phyloP scores from a whole-genome alignment of 2,888 invertebrate species.

The Iselma pallidipennis region DNA sequence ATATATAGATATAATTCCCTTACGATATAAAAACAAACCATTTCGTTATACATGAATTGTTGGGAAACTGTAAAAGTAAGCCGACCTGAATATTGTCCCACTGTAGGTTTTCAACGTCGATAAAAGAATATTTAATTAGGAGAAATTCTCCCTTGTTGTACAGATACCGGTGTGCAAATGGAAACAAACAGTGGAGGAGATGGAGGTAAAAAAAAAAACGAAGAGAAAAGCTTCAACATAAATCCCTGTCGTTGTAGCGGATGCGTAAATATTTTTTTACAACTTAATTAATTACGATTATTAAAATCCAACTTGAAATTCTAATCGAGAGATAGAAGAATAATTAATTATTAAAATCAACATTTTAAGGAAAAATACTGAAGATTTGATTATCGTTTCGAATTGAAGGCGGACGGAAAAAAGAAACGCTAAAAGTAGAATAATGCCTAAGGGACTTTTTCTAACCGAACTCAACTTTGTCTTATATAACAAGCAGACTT shows the following conservation, averaged over 20 bases:
- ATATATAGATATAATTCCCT: neutral
- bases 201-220: neutral
- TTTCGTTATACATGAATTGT: no score
- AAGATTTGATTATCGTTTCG: neutral
- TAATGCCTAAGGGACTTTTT: neutral
- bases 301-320: neutral
- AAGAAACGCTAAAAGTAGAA: neutral
- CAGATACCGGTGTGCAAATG: neutral
- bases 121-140: neutral
- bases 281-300: neutral
- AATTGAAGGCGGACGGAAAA: slow-evolving; percentile 9
- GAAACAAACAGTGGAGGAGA: neutral
- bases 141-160: neutral
- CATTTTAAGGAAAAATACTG: neutral
- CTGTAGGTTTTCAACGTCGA: neutral
- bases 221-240: neutral
- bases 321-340: neutral
- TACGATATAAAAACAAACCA: neutral
- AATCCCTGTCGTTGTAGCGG: neutral
- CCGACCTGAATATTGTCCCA: no score
- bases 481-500: no score
- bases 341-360: slow-evolving; percentile 3
- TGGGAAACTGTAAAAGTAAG: no score
- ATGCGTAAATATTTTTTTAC: slow-evolving; percentile 3
- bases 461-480: no score